A percentile compares a stretch with the other conserved stretches of the same genome.
These are phyloP conservation scores for Drosophila hydei DNA, from an alignment of 1,140 invertebrate genomes.

Conservation along the genomic window DNA sequence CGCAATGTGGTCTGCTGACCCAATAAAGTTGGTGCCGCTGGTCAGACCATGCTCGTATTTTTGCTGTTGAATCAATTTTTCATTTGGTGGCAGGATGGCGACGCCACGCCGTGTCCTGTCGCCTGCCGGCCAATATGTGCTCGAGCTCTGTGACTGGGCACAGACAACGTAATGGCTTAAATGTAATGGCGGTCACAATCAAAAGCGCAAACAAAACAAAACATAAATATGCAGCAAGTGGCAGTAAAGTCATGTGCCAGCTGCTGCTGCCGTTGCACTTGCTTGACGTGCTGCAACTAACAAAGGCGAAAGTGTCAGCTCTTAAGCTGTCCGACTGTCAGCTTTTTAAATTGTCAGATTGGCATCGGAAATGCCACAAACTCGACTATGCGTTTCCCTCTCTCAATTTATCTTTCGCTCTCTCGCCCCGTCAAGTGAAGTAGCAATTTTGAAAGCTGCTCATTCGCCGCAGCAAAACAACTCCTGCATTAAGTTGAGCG, in stretches of 20 bases:
- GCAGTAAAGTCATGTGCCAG: constrained; percentile 44
- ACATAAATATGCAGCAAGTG: constrained; percentile 72
- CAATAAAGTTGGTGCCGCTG: constrained; percentile 62
- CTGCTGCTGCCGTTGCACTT: constrained; percentile 40
- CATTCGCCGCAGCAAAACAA: constrained; percentile 36
- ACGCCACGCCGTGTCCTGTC: constrained; percentile 36
- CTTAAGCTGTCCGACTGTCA: constrained; percentile 24
- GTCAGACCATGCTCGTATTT: constrained; percentile 54
- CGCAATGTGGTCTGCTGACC: constrained; percentile 47
- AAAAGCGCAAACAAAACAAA: constrained; percentile 30
- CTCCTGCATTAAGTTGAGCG: constrained; percentile 51
- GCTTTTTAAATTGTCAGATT: constrained; percentile 50
- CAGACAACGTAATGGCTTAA: constrained; percentile 69
- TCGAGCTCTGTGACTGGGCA: constrained; percentile 59
- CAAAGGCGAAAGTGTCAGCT: constrained; percentile 39
- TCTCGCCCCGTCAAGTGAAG: not conserved
- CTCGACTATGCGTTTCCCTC: constrained; percentile 14
- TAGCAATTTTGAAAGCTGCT: constrained; percentile 38
- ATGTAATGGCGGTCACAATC: constrained; percentile 56
- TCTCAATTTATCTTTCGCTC: not conserved
- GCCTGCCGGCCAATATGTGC: constrained; percentile 48
- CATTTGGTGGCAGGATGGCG: constrained; percentile 70
- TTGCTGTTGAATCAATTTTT: constrained; percentile 74
- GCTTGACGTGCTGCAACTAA: constrained; percentile 40
- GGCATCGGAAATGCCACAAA: constrained; percentile 17